phyloP scores from a whole-genome alignment of 2,888 invertebrate genomes.

The Elegia similella region DNA sequence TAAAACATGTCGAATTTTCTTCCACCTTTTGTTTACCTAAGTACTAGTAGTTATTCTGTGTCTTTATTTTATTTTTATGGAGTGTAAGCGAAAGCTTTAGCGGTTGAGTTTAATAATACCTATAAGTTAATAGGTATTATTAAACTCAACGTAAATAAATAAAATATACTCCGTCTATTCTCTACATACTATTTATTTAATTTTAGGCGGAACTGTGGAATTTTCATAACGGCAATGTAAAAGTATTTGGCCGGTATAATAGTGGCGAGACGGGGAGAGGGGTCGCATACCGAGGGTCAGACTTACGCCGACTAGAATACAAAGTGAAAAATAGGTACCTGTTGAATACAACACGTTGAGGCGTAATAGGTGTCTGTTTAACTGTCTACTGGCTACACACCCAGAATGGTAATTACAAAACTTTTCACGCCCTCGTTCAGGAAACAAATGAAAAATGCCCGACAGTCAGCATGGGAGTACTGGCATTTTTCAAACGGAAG shows the following conservation, averaged over 20 bases:
- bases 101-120: too few relatives aligned
- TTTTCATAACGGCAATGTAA: neutral
- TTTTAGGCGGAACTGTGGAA: neutral
- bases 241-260: neutral
- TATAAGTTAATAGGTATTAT: too few relatives aligned
- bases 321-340: slow-evolving; percentile 42
- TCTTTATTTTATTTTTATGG: too few relatives aligned
- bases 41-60: too few relatives aligned
- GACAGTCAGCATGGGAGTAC: slow-evolving; percentile 23
- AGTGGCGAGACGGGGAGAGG: slow-evolving; percentile 16
- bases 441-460: slow-evolving; percentile 43
- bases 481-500: slow-evolving; percentile 10
- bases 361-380: slow-evolving; percentile 12
- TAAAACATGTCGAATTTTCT: too few relatives aligned
- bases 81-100: too few relatives aligned
- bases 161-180: too few relatives aligned
- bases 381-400: slow-evolving; percentile 26
- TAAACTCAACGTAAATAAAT: too few relatives aligned
- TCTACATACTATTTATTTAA: neutral
- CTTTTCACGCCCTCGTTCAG: slow-evolving; percentile 34
- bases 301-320: slow-evolving; percentile 38
- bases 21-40: too few relatives aligned
- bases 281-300: slow-evolving; percentile 14
- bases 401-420: slow-evolving; percentile 47
- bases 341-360: slow-evolving; percentile 32